Base-by-base conservation (phyloP, 2,113 vertebrate genomes). In the Cnemophilus loriae region DNA sequence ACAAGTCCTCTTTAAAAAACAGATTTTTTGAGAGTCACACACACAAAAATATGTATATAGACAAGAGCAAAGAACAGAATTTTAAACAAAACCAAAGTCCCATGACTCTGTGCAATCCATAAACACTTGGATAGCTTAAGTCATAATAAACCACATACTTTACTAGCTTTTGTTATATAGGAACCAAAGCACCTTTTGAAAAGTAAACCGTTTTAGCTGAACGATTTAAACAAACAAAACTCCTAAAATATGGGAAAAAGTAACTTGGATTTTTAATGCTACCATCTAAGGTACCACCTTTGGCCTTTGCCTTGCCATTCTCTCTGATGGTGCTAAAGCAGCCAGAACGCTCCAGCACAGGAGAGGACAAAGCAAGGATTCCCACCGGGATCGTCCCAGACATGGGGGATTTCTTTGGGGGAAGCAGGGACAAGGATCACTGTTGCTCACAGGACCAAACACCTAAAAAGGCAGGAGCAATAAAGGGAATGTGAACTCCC, bases 1-100 rank as follows among this genome's bases (percentile, higher is more conserved):
- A 99, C 80, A 99, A 95, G 97, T 99, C 99, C 98, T 99, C 99
- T 99, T 98, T 41, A 93, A 78, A 95, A 93, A 75, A 52, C 21
- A 93, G 30, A 88, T 69, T 80, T 87, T 91, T 95, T 46, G 42
- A 93, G 80, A 93, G 84, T 93, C 74, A 92, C 22, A 50, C 52
- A 87, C 79, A 82, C 9, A 64, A 22, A 90, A 24, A 64, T 33
- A 83, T 1, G 1, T 16, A 55, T 3, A 71, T 23, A 93, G 84
- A 56, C 30, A 91, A 81, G 20, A 90, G 35, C 56, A 89, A 19
- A 87, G 39, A 59, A 27, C 5, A 87, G 32, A 39, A 70, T 53
- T 77, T 69, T 61, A 71, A 88, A 59, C 32, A 61, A 70, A 84
- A 76, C 16, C 27, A 67, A 74, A 35, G 16, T 23, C 63, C 60